Evolutionary conservation across 2,888 invertebrate species (phyloP).

Genomic region (Esperia sulphurella): DNA sequence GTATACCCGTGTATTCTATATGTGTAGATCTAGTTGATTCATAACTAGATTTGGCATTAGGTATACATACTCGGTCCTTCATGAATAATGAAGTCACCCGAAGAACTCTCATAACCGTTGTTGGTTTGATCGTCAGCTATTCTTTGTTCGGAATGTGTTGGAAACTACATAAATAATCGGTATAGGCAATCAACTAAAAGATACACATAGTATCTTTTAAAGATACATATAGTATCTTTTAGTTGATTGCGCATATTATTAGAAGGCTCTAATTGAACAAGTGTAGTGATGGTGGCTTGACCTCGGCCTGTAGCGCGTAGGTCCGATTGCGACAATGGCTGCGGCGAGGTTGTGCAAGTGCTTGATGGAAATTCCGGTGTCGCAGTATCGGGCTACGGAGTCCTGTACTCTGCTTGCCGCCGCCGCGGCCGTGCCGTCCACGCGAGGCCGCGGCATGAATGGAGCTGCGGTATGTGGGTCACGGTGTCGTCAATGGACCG

Average conservation of each 20-base stretch:
- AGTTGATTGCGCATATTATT: constrained; percentile 50
- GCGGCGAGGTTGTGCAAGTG: constrained; percentile 62
- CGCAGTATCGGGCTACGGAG: constrained; percentile 46
- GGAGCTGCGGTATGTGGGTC: constrained; percentile 74
- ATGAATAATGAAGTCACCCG: neutral
- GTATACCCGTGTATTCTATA: neutral
- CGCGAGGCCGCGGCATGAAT: constrained; percentile 74
- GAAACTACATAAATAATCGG: neutral
- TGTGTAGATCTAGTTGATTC: neutral
- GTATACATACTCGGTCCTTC: neutral
- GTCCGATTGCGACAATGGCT: constrained; percentile 61
- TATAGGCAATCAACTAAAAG: no score
- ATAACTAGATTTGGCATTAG: neutral
- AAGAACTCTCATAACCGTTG: neutral
- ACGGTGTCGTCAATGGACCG: constrained; percentile 78
- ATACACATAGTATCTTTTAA: constrained; percentile 25
- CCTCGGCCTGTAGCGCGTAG: constrained; percentile 53
- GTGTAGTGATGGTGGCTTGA: constrained; percentile 58
- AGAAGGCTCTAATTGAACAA: constrained; percentile 70
- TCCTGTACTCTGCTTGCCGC: constrained; percentile 44
- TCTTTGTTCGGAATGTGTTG: neutral
- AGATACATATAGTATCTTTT: constrained; percentile 24
- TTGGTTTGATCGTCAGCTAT: neutral
- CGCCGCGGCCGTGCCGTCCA: constrained; percentile 42
- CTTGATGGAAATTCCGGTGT: constrained; percentile 66